Percentiles rank a stretch among this genome's conserved stretches.
Evolutionary conservation across 2,888 invertebrate species (phyloP).

Genomic region (Cheilosia variabilis): DNA sequence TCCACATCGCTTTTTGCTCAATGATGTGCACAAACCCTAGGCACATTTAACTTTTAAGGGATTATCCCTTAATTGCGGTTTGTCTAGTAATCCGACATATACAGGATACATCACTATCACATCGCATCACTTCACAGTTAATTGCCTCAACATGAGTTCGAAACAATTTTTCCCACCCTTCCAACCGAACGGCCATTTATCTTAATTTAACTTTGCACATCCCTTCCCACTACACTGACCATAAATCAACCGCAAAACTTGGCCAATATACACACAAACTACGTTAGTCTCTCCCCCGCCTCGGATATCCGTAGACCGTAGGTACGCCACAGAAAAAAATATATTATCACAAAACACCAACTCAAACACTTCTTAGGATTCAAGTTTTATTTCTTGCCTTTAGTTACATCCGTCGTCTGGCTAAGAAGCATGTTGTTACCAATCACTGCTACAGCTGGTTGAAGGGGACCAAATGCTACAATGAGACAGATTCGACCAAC

Average conservation of each 20-base stretch:
- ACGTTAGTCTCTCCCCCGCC: not conserved
- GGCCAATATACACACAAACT: constrained; percentile 34
- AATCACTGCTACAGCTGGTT: constrained; percentile 88
- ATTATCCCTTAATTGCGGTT: constrained; percentile 30
- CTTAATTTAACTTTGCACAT: constrained; percentile 55
- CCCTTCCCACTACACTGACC: constrained; percentile 50
- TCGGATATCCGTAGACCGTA: not conserved
- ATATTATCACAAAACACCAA: constrained; percentile 14
- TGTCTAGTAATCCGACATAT: constrained; percentile 2
- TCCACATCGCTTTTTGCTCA: not conserved
- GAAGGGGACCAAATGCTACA: constrained; percentile 89
- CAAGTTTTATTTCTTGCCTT: constrained; percentile 30
- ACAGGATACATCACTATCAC: constrained; percentile 11
- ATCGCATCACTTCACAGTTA: constrained; percentile 9
- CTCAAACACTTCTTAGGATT: constrained; percentile 23
- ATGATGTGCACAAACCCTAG: not conserved
- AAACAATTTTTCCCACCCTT: not conserved
- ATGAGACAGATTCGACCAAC: constrained; percentile 87
- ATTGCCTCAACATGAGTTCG: constrained; percentile 19
- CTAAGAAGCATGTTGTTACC: constrained; percentile 79
- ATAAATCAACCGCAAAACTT: constrained; percentile 66
- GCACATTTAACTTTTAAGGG: constrained; percentile 18
- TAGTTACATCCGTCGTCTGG: constrained; percentile 64
- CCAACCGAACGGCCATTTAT: constrained; percentile 26
- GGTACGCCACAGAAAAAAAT: constrained; percentile 9